Evolutionary conservation across 1,140 invertebrate species (phyloP).

Genomic region (Lycorma delicatula): DNA sequence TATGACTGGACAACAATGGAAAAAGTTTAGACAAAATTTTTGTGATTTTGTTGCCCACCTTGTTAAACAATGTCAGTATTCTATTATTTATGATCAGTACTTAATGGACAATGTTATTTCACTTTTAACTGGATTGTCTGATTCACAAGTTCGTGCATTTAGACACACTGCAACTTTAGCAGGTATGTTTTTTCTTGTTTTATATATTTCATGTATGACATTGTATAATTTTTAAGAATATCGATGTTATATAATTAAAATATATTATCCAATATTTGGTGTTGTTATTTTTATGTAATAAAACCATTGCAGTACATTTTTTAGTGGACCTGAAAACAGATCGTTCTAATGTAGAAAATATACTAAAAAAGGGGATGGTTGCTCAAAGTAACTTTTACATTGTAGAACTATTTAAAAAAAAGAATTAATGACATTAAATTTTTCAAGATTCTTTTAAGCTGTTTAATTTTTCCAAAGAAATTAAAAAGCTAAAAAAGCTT

Average conservation of each 20-base stretch:
- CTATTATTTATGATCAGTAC: slow-evolving; percentile 98
- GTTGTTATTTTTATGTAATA: too few relatives aligned
- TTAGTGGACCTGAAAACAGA: too few relatives aligned
- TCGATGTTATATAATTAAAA: too few relatives aligned
- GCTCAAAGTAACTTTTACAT: too few relatives aligned
- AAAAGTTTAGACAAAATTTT: slow-evolving; percentile 93
- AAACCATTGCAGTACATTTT: too few relatives aligned
- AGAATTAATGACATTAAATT: neutral
- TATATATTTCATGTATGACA: too few relatives aligned
- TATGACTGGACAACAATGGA: slow-evolving; percentile 94
- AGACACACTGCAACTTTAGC: slow-evolving; percentile 97
- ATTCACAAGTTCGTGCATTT: slow-evolving; percentile 97
- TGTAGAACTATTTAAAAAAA: neutral
- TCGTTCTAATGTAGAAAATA: too few relatives aligned
- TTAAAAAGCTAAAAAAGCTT: too few relatives aligned
- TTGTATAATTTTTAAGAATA: too few relatives aligned
- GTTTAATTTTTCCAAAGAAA: too few relatives aligned
- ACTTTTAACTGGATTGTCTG: slow-evolving; percentile 90
- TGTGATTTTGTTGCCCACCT: slow-evolving; percentile 96
- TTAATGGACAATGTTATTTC: slow-evolving; percentile 99
- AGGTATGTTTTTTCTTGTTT: slow-evolving; percentile 49
- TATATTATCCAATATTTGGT: too few relatives aligned
- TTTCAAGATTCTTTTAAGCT: neutral
- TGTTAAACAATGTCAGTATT: slow-evolving; percentile 96
- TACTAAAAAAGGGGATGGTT: too few relatives aligned